Evolutionary conservation across 2,797 vertebrate genomes (phyloP).

Genomic region (Pipistrellus kuhlii): DNA sequence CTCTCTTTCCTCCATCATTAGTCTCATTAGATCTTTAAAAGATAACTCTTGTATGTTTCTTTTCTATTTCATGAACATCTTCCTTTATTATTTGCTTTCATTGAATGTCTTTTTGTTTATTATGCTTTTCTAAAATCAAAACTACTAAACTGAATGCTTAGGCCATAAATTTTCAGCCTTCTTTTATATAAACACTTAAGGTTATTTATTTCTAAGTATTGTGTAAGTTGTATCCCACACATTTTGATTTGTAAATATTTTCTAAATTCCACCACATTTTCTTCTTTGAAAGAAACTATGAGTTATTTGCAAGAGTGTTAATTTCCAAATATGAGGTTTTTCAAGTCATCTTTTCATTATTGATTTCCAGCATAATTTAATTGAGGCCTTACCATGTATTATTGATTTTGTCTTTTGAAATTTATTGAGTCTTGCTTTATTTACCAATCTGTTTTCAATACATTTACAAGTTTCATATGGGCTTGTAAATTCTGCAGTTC

Average conservation of each 20-base stretch:
- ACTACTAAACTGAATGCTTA: not conserved
- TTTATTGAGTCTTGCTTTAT: not conserved
- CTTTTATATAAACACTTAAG: not conserved
- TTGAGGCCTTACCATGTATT: not conserved
- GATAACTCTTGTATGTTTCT: not conserved
- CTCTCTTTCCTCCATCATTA: not conserved
- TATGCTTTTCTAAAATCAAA: not conserved
- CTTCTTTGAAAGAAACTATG: not conserved
- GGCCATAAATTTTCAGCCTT: not conserved
- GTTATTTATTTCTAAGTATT: not conserved
- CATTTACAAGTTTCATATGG: not conserved
- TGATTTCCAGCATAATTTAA: constrained; percentile 7
- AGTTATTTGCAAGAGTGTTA: not conserved
- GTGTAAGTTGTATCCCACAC: not conserved
- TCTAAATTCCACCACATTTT: not conserved
- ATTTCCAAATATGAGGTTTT: not conserved
- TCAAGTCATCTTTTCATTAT: not conserved
- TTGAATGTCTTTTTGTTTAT: not conserved
- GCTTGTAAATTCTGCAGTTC: not conserved
- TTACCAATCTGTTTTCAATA: not conserved
- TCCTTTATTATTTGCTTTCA: not conserved
- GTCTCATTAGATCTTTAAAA: not conserved
- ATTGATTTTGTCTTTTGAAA: constrained; percentile 20
- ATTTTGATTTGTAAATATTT: constrained; percentile 32
- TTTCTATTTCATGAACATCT: not conserved